These are phyloP conservation scores for Papilio polytes DNA, from an alignment of 1,140 invertebrate genomes.

Conservation along the genomic window DNA sequence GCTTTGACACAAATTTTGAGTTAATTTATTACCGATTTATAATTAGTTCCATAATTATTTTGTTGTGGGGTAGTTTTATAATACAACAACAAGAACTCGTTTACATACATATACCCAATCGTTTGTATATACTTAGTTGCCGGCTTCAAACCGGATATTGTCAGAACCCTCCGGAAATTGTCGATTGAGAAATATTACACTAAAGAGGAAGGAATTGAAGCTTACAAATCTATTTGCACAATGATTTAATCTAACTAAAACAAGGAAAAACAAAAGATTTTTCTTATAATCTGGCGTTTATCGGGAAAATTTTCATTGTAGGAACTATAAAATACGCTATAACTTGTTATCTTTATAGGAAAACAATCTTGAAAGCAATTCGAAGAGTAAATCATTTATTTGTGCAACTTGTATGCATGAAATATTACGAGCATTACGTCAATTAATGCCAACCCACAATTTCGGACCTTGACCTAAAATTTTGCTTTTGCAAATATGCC, in stretches of 20 bases:
- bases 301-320: not conserved
- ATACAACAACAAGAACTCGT: too few species aligned
- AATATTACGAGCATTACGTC: not conserved
- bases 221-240: conserved; percentile 12
- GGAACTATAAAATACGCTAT: conserved; percentile 1
- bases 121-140: not conserved
- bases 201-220: conserved; percentile 1
- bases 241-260: not conserved
- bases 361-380: conserved; percentile 1
- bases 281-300: too few species aligned
- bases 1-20: not conserved
- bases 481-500: conserved; percentile 10
- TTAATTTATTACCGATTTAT: not conserved
- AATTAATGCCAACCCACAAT: conserved; percentile 9
- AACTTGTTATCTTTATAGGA: not conserved
- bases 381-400: not conserved
- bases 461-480: conserved; percentile 14
- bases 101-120: not conserved
- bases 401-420: not conserved
- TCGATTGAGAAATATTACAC: conserved; percentile 28
- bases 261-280: not conserved
- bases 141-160: not conserved
- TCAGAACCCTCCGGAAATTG: conserved; percentile 36
- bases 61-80: not conserved
- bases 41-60: not conserved